Evolutionary conservation across 2,888 invertebrate genomes (phyloP), one percentile per base, ranked within the genome.

Genomic region (Leptothorax acervorum): DNA sequence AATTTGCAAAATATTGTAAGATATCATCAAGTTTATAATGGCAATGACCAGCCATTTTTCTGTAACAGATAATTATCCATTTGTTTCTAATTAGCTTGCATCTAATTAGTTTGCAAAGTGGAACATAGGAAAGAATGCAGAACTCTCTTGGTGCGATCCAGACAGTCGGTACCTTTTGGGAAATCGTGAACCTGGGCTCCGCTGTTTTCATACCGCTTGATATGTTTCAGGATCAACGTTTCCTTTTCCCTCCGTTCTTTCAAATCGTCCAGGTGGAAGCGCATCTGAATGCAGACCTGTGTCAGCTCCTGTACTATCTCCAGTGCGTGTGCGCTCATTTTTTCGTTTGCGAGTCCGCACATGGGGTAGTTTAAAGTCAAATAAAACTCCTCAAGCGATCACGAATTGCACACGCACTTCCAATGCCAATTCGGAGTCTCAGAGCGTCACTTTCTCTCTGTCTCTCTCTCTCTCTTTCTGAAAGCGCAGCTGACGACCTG

Each of bases 221-320:
- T 95, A 90, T 97, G 97, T 84, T 95, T 96, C 62, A 94, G 92
- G 87, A 97, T 95, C 8, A 96, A 91, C 89, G 94, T 93, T 57
- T 96, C 96, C 73, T 95, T 95, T 81, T 96, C 96, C 42, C 94
- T 89, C 42, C 95, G 95, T 93, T 94, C 60, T 92, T 94, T 4
- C 91, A 90, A 85, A 65, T 92, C 92, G 86, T 62, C 15, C 12
- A 96, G 91, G 70, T 95, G 95, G 57, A 95, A 95, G 39, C 96
- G 95, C 87, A 97, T 94, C 89, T 96, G 96, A 93, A 96, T 96
- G 78, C 96, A 96, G 63, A 95, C 93, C 89, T 96, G 96, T 68
- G 96, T 94, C 45, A 94, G 88, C 87, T 93, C 91, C 66, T 93
- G 91, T 28, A 95, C 86, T n/a, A 85, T 91, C 48, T 92, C 89